phyloP scores from a whole-genome alignment of 2,888 invertebrate species.

The Ligdia adustata region DNA sequence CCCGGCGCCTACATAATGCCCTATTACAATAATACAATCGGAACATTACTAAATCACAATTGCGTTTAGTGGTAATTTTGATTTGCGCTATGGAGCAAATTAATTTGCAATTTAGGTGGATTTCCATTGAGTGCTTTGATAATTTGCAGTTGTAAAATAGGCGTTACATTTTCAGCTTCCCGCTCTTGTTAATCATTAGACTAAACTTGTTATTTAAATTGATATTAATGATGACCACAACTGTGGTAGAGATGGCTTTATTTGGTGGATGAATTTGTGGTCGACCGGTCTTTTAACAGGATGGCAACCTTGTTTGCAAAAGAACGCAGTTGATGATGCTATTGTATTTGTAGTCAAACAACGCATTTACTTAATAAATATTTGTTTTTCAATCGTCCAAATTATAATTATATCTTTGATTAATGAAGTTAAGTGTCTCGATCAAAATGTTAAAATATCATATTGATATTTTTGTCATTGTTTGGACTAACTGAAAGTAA shows the following conservation, averaged over 20 bases:
- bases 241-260: not conserved
- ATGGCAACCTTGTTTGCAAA: no score
- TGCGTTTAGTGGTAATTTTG: constrained; percentile 38
- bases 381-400: no score
- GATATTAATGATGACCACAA: constrained; percentile 2
- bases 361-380: no score
- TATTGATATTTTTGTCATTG: no score
- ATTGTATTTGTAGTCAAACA: no score
- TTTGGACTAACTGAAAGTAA: no score
- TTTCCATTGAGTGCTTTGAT: constrained; percentile 31
- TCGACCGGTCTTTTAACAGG: no score
- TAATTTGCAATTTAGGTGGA: constrained; percentile 35
- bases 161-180: constrained; percentile 11
- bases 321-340: no score
- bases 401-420: no score
- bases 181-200: constrained; percentile 9
- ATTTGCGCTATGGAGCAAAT: constrained; percentile 34
- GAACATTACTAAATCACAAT: constrained; percentile 36
- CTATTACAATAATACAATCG: constrained; percentile 31
- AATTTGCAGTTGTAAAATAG: constrained; percentile 22
- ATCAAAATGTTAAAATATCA: no score
- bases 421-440: no score
- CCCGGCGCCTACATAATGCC: constrained; percentile 17
- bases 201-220: constrained; percentile 15
- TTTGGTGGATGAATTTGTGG: constrained; percentile 1